phyloP scores from a whole-genome alignment of 1,140 invertebrate species.

The Micrasema minimum region DNA sequence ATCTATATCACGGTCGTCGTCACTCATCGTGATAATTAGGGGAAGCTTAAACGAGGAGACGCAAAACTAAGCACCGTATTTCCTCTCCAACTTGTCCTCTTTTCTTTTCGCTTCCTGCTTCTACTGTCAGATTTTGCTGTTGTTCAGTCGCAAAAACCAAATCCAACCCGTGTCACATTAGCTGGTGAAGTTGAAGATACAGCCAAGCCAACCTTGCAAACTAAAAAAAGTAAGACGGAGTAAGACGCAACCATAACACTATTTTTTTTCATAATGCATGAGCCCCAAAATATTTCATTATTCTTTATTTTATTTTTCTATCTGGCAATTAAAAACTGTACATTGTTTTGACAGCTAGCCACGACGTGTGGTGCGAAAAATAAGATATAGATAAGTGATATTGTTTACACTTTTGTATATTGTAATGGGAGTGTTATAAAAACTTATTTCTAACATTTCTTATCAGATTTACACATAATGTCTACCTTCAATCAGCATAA shows the following conservation, averaged over 20 bases:
- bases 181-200: slow-evolving; percentile 15
- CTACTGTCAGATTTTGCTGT: slow-evolving; percentile 15
- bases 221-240: too few species aligned
- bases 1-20: slow-evolving; percentile 91
- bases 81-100: not conserved
- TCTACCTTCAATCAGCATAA: slow-evolving; percentile 54
- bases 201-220: too few species aligned
- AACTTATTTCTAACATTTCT: slow-evolving; percentile 15
- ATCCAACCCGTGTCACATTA: slow-evolving; percentile 35
- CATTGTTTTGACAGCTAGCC: slow-evolving; percentile 41
- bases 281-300: too few species aligned
- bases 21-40: slow-evolving; percentile 73
- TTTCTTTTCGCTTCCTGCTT: slow-evolving; percentile 33
- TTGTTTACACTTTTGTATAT: slow-evolving; percentile 31
- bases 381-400: slow-evolving; percentile 8
- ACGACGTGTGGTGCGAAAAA: slow-evolving; percentile 39
- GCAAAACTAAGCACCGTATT: slow-evolving; percentile 13
- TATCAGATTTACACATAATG: slow-evolving; percentile 21
- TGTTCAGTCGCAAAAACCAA: slow-evolving; percentile 6
- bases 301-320: too few species aligned
- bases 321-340: slow-evolving; percentile 6
- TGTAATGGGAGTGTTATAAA: slow-evolving; percentile 28
- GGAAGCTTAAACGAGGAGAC: not conserved
- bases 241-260: too few species aligned
- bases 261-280: too few species aligned